Conservation (phyloP, 2,797 vertebrate genomes). For the Xiphophorus birchmanni region DNA sequence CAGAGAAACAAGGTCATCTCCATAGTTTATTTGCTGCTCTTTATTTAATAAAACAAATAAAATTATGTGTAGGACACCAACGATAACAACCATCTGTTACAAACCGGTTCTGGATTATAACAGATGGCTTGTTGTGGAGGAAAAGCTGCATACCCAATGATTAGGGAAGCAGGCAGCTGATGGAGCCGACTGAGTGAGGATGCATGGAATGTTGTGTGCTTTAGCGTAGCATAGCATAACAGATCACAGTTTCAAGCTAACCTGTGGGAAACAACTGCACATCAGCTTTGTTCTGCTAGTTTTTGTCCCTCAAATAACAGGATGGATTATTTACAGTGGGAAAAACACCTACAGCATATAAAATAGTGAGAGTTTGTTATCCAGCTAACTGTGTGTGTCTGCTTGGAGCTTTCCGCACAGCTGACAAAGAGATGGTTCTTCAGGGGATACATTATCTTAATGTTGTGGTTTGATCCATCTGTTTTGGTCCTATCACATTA, state of each 20-base stretch:
- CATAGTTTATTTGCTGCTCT: neutral
- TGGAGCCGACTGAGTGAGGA: neutral
- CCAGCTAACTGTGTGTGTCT: neutral
- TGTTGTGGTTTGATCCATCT: neutral
- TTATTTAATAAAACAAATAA: neutral
- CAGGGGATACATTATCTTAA: neutral
- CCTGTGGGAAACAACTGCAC: neutral
- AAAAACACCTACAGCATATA: neutral
- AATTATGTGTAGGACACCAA: neutral
- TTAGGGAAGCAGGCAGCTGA: neutral
- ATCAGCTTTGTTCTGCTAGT: neutral
- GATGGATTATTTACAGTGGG: neutral
- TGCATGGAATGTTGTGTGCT: neutral
- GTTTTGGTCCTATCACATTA: slow-evolving; percentile 13
- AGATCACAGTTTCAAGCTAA: neutral
- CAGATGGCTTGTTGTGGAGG: neutral
- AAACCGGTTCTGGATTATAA: neutral
- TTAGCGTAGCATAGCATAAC: neutral
- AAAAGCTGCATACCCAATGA: neutral
- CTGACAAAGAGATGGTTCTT: neutral
- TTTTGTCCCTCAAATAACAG: neutral
- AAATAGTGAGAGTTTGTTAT: neutral
- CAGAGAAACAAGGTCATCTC: neutral
- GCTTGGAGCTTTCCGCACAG: neutral
- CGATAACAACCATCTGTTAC: no score